Percentiles rank a stretch among this genome's conserved stretches.
Evolutionary conservation across 37 sponge, comb jelly and placozoan species (phyloP).

Genomic region (Halisarca cf. caerulea): DNA sequence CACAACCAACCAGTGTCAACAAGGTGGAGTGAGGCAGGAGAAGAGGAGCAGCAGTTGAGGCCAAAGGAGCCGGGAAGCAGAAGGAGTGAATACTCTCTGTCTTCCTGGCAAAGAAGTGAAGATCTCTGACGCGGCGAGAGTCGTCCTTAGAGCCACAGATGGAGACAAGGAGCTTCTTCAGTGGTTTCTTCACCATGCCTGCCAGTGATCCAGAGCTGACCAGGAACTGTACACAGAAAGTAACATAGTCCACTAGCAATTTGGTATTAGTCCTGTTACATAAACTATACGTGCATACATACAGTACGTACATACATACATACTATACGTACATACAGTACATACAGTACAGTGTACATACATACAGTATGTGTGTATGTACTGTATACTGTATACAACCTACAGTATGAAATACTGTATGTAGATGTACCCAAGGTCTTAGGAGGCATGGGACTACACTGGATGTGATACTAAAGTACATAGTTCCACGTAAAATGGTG

Average conservation of each 20-base stretch:
- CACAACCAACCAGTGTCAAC: conserved; percentile 45
- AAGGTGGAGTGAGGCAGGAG: conserved; percentile 63
- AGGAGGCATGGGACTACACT: no score
- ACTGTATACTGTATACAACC: no score
- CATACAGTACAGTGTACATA: conserved; percentile 28
- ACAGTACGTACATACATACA: conserved; percentile 18
- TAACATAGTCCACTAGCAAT: no score
- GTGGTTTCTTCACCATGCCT: conserved; percentile 6
- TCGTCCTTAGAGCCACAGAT: conserved; percentile 89
- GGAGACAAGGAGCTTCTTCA: conserved; percentile 63
- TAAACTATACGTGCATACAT: not conserved
- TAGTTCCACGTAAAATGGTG: no score
- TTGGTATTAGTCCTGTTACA: no score
- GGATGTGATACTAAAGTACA: no score
- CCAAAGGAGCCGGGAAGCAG: not conserved
- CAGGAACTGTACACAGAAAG: conserved; percentile 1
- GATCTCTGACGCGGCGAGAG: conserved; percentile 72
- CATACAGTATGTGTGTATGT: no score
- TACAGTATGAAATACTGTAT: no score
- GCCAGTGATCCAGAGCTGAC: not conserved
- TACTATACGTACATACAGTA: not conserved
- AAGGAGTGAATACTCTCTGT: conserved; percentile 33
- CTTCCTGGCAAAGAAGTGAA: conserved; percentile 61
- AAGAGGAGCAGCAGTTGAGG: conserved; percentile 3
- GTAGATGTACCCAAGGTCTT: no score